Conservation (phyloP, 2,797 vertebrate genomes). For the Gobionotothen gibberifrons region DNA sequence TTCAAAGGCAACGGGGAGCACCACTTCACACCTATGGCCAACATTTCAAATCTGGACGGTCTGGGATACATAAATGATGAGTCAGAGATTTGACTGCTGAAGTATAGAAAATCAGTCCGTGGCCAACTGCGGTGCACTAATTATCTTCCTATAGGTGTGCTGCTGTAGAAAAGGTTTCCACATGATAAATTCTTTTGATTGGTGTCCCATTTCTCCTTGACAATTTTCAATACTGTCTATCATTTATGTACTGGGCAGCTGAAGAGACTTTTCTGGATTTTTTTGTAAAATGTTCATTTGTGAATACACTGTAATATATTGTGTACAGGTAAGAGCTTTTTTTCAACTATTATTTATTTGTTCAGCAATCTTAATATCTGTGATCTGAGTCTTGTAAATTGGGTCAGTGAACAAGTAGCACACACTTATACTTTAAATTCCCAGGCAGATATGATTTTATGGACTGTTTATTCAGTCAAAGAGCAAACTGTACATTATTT, state of each 20-base stretch:
- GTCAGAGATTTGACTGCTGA: slow-evolving; percentile 82
- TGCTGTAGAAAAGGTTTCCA: slow-evolving; percentile 19
- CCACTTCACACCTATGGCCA: slow-evolving; percentile 69
- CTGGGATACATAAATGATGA: slow-evolving; percentile 83
- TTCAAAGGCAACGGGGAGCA: slow-evolving; percentile 76
- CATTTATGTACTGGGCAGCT: slow-evolving; percentile 61
- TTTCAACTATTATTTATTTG: slow-evolving; percentile 73
- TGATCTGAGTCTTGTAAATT: slow-evolving; percentile 36
- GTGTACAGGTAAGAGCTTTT: slow-evolving; percentile 59
- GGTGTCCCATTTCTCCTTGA: slow-evolving; percentile 9
- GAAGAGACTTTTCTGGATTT: slow-evolving; percentile 14
- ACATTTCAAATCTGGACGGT: slow-evolving; percentile 76
- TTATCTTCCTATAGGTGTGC: slow-evolving; percentile 44
- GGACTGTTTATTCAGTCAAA: slow-evolving; percentile 31
- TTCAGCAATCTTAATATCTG: not conserved
- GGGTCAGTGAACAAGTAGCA: slow-evolving; percentile 36
- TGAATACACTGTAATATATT: slow-evolving; percentile 66
- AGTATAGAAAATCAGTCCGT: slow-evolving; percentile 23
- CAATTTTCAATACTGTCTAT: slow-evolving; percentile 30
- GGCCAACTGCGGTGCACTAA: slow-evolving; percentile 33
- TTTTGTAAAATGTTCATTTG: slow-evolving; percentile 64
- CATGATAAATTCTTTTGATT: slow-evolving; percentile 49
- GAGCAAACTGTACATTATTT: not conserved
- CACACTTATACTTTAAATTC: slow-evolving; percentile 12
- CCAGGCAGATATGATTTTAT: slow-evolving; percentile 41